Conservation (phyloP, 2,113 vertebrate species). For the Glareola pratincola region DNA sequence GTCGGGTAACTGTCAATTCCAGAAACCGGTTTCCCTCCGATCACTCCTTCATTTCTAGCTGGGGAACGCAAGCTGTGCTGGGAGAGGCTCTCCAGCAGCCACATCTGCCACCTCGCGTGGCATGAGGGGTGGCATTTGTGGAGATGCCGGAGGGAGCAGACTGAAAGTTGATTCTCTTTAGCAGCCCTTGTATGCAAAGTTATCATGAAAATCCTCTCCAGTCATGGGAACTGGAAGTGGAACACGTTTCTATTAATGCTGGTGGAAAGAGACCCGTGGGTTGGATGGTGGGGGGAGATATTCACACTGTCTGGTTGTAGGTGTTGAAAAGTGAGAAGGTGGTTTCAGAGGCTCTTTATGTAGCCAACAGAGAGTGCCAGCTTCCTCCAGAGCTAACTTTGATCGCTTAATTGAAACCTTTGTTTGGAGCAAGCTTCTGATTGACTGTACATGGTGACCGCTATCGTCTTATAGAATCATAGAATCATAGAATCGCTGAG, state of each 20-base stretch:
- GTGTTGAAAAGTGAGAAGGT: background rate
- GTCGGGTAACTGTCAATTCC: background rate
- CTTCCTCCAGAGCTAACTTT: background rate
- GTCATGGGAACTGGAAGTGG: background rate
- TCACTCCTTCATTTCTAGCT: background rate
- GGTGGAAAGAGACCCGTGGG: background rate
- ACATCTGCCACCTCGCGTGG: fast-evolving
- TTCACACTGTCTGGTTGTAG: background rate
- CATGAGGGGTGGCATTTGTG: fast-evolving
- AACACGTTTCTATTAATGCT: background rate
- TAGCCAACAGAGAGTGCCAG: background rate
- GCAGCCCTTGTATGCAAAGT: background rate
- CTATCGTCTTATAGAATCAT: too few relatives aligned
- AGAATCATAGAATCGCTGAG: too few relatives aligned
- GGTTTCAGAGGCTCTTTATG: background rate
- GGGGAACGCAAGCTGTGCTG: background rate
- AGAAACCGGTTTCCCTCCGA: background rate
- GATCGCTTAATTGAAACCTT: background rate
- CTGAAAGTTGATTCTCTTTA: background rate
- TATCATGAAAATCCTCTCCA: background rate
- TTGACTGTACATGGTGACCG: background rate
- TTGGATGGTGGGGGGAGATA: background rate
- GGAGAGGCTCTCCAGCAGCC: background rate
- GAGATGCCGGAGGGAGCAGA: background rate
- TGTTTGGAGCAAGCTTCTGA: background rate